Percentiles rank a stretch among this genome's conserved stretches.
Evolutionary conservation across 2,797 vertebrate genomes (phyloP).

Genomic region (Ispidina picta): DNA sequence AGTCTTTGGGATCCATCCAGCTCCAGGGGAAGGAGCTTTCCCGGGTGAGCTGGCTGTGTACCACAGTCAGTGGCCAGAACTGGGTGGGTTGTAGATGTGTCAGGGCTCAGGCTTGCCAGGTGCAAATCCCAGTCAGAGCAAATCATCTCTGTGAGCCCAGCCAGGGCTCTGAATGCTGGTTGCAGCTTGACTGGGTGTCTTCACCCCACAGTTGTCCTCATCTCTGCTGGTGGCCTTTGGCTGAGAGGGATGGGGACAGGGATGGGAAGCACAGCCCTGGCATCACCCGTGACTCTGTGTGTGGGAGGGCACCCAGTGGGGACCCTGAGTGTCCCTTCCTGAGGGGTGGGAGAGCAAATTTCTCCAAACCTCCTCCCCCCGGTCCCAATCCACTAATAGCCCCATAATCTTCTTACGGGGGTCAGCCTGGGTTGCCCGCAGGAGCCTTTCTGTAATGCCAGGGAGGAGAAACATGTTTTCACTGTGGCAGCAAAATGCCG

Average conservation of each 20-base stretch:
- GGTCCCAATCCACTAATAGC: conserved; percentile 49
- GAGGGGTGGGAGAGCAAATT: not conserved
- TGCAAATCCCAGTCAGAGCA: not conserved
- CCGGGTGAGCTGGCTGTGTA: accelerated
- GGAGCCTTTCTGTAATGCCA: not conserved
- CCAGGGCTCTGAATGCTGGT: not conserved
- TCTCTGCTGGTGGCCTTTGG: not conserved
- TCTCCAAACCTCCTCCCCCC: conserved; percentile 15
- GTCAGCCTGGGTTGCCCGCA: not conserved
- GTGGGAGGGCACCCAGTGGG: not conserved
- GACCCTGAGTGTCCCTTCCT: not conserved
- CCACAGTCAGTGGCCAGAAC: accelerated
- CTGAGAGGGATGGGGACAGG: not conserved
- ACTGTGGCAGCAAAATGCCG: accelerated
- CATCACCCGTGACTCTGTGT: accelerated
- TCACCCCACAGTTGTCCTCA: not conserved
- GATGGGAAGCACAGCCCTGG: not conserved
- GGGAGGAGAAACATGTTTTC: not conserved
- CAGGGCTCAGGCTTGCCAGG: accelerated
- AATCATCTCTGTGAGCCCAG: accelerated
- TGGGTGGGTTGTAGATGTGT: not conserved
- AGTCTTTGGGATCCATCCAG: not conserved
- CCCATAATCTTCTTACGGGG: conserved; percentile 47
- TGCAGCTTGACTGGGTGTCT: not conserved
- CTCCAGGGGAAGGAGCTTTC: not conserved